Base-by-base conservation (phyloP, 64 coral and sea anemone genomes). In the Exaiptasia diaphana region DNA sequence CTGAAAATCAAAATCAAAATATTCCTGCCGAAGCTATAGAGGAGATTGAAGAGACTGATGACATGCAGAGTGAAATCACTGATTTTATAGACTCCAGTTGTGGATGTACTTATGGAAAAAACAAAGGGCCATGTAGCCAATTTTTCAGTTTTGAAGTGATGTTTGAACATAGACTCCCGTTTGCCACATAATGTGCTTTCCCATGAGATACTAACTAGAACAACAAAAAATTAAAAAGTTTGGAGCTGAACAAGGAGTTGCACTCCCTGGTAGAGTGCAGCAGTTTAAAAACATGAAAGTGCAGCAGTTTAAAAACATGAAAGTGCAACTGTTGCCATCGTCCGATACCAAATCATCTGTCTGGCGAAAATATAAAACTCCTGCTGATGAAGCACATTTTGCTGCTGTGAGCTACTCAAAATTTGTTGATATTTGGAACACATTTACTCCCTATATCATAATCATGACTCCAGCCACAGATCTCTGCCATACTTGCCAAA, bases 401-500 rank as follows among this genome's bases (percentile, higher is more conserved):
- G 20, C 35, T 34, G 33, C 78, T 45, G 71, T 82, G 0, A 50
- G 77, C 25, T 46, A 73, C 32, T 1, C 68, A 2, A 89, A 79
- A 46, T 89, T 89, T 33, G 38, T 50, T 36, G 63, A 65, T 38
- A 35, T 89, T 12, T 82, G 78, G 87, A 81, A 82, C 1, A 50
- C 56, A 6, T 75, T 90, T 4, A 45, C 32, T 20, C 78, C 50
- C 2, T 49, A 60, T 41, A 52, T 89, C 18, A 4, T 89, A 2
- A 82, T 89, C 6, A 75, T 82, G 76, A 58, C 26, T 2, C 68
- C 86, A 28, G 54, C 52, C 13, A 73, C 76, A 0, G 77, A 89
- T 46, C 20, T 89, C 7, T 89, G 86, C 71, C 56, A 38, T 27
- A 89, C 86, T 50, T 89, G 86, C 31, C 86, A 89, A 61, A 40